phyloP scores from a whole-genome alignment of 2,888 invertebrate genomes.

The Magallana nippona region DNA sequence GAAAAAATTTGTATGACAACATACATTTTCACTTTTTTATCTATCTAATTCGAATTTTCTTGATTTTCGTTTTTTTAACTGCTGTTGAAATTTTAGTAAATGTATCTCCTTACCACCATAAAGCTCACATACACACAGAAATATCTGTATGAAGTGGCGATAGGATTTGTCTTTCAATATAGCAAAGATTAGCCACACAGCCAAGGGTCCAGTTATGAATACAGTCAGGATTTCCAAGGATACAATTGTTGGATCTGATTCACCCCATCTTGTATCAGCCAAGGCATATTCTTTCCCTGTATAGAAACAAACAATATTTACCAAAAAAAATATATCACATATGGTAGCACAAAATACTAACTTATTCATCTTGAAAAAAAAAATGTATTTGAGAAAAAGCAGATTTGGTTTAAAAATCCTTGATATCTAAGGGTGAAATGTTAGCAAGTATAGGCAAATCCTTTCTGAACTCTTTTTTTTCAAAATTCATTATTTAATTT shows the following conservation, averaged over 20 bases:
- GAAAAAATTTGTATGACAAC: too few species aligned
- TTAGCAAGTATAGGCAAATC: too few species aligned
- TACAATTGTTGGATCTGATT: slow-evolving; percentile 76
- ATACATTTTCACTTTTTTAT: too few species aligned
- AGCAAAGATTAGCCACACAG: slow-evolving; percentile 69
- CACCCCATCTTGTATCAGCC: slow-evolving; percentile 77
- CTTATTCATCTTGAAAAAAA: too few species aligned
- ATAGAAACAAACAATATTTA: slow-evolving; percentile 29
- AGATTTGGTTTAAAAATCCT: too few species aligned
- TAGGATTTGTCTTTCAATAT: slow-evolving; percentile 68
- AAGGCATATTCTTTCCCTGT: slow-evolving; percentile 79
- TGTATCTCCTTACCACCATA: slow-evolving; percentile 74
- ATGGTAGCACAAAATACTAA: background rate
- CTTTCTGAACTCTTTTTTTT: too few species aligned
- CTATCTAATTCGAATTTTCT: too few species aligned
- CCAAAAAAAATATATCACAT: slow-evolving; percentile 3
- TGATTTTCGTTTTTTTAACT: too few species aligned
- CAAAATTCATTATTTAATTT: too few species aligned
- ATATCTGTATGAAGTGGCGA: slow-evolving; percentile 75
- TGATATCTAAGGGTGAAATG: too few species aligned
- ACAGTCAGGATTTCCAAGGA: slow-evolving; percentile 77
- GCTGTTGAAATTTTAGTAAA: too few species aligned
- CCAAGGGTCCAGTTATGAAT: slow-evolving; percentile 68
- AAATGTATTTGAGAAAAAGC: too few species aligned
- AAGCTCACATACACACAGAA: slow-evolving; percentile 76